phyloP scores from a whole-genome alignment of 2,888 invertebrate genomes.

The Apocheima hispidaria region DNA sequence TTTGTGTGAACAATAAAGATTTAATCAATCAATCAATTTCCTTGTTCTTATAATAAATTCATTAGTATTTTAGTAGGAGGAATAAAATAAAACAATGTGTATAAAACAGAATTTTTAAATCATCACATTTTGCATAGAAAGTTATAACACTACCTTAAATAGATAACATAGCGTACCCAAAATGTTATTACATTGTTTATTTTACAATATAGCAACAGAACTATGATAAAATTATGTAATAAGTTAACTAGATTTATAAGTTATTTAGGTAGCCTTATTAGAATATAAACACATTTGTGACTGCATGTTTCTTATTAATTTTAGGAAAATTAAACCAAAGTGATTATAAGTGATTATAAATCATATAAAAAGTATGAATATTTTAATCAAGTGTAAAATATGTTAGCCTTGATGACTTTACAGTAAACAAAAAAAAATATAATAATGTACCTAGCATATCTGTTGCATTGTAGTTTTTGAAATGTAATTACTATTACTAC shows the following conservation, averaged over 20 bases:
- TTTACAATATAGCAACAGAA: slow-evolving; percentile 30
- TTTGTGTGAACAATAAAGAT: too few relatives aligned
- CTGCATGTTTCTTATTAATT: neutral
- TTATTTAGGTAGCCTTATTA: neutral
- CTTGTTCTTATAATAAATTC: too few relatives aligned
- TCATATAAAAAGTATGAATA: too few relatives aligned
- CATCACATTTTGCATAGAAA: slow-evolving; percentile 76
- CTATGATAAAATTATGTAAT: slow-evolving; percentile 18
- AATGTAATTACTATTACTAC: too few relatives aligned
- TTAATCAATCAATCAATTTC: too few relatives aligned
- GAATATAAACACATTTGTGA: neutral
- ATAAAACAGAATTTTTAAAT: slow-evolving; percentile 74
- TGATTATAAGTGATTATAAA: too few relatives aligned
- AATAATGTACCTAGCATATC: too few relatives aligned
- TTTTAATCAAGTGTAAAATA: too few relatives aligned
- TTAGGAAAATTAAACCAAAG: too few relatives aligned
- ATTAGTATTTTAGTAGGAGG: neutral
- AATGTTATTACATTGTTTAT: slow-evolving; percentile 34
- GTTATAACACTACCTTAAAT: slow-evolving; percentile 66
- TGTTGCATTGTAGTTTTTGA: too few relatives aligned
- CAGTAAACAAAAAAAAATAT: too few relatives aligned
- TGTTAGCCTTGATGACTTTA: too few relatives aligned
- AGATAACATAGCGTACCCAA: slow-evolving; percentile 47
- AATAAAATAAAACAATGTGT: slow-evolving; percentile 59
- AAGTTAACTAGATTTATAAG: slow-evolving; percentile 1